Evolutionary conservation across 2,888 invertebrate species (phyloP).

Genomic region (Lathronympha strigana): DNA sequence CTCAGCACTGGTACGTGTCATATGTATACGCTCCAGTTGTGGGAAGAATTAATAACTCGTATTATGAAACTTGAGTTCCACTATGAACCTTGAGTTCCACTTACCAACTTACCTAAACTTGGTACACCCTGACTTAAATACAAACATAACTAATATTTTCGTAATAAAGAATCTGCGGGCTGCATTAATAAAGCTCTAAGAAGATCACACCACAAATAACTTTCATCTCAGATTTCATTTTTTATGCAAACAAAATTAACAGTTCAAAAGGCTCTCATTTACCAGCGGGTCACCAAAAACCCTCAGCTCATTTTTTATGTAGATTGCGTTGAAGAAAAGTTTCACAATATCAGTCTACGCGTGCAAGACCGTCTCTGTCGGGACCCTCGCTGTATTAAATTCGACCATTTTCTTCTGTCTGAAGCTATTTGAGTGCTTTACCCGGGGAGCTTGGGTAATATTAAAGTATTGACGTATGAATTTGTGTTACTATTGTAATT

Average conservation of each 20-base stretch:
- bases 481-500: too few species aligned
- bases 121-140: too few species aligned
- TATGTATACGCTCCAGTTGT: too few species aligned
- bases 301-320: slow-evolving; percentile 82
- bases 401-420: slow-evolving; percentile 65
- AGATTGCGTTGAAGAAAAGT: slow-evolving; percentile 81
- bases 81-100: too few species aligned
- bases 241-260: slow-evolving; percentile 80
- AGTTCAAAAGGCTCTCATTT: slow-evolving; percentile 80
- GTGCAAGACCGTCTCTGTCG: slow-evolving; percentile 61
- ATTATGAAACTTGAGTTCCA: too few species aligned
- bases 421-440: slow-evolving; percentile 63
- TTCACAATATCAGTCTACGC: slow-evolving; percentile 79
- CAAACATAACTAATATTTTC: too few species aligned
- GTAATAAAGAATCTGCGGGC: too few species aligned
- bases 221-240: slow-evolving; percentile 78
- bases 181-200: slow-evolving; percentile 48
- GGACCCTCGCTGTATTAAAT: slow-evolving; percentile 70
- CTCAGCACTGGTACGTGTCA: too few species aligned
- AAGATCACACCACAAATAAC: slow-evolving; percentile 71
- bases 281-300: slow-evolving; percentile 76
- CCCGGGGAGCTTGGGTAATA: too few species aligned
- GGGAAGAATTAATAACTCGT: too few species aligned
- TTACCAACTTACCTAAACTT: too few species aligned
- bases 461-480: too few species aligned